These are phyloP conservation scores for Rhagoletis pomonella DNA, from an alignment of 1,140 invertebrate species.

Conservation along the genomic window DNA sequence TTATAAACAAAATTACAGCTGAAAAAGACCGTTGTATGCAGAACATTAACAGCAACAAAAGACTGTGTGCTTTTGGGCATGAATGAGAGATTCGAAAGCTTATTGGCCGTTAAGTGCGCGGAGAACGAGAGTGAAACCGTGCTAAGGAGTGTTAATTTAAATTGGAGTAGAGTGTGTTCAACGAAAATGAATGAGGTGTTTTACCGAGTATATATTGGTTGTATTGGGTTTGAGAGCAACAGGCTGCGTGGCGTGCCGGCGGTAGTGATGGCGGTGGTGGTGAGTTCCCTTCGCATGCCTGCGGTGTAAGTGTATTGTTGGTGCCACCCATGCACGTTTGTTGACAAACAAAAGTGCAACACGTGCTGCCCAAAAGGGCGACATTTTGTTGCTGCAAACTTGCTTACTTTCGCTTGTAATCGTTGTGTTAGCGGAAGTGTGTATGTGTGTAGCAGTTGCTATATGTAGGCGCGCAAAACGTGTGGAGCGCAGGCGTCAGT, in stretches of 20 bases:
- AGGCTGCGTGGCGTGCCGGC: constrained; percentile 12
- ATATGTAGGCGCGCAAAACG: neutral
- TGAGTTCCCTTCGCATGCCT: no score
- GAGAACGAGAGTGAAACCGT: neutral
- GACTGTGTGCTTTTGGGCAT: neutral
- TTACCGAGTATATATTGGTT: neutral
- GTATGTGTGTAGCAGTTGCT: neutral
- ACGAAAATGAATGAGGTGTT: neutral
- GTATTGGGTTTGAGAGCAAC: neutral
- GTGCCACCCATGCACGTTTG: constrained; percentile 15
- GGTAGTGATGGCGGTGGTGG: neutral
- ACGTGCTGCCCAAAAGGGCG: neutral
- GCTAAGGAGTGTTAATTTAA: neutral
- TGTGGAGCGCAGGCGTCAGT: neutral
- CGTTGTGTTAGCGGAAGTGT: neutral
- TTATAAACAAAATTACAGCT: neutral
- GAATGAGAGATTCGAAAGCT: neutral
- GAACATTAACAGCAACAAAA: neutral
- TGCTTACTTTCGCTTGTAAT: neutral
- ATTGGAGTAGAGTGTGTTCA: neutral
- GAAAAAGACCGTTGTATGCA: neutral
- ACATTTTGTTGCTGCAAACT: neutral
- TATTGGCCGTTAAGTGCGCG: neutral
- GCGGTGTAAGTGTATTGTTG: neutral
- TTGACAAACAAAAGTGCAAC: constrained; percentile 49